phyloP scores from a whole-genome alignment of 2,888 invertebrate genomes.

The Caenorhabditis panamensis region DNA sequence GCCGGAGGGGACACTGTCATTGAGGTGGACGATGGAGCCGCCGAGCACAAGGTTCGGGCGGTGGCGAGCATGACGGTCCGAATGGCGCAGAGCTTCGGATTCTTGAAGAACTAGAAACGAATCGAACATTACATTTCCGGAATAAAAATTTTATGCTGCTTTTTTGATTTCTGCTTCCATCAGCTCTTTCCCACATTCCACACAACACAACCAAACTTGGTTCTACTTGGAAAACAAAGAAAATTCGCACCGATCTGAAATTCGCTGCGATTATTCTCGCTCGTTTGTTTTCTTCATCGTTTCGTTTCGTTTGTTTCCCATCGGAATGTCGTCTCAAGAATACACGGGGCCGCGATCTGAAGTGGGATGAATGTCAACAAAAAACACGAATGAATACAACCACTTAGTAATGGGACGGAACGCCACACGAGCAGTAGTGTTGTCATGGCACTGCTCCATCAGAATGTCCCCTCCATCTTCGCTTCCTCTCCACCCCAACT shows the following conservation, averaged over 20 bases:
- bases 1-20: slow-evolving; percentile 5
- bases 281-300: background rate
- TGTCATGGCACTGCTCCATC: slow-evolving; percentile 5
- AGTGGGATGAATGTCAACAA: slow-evolving; percentile 11
- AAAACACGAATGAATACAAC: slow-evolving; percentile 13
- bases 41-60: too few species aligned
- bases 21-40: background rate
- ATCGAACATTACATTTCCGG: too few species aligned
- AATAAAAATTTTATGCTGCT: too few species aligned
- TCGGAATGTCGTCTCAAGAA: background rate
- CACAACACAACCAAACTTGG: too few species aligned
- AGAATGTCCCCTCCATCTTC: background rate
- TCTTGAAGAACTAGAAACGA: background rate
- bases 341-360: background rate
- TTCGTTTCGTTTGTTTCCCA: background rate
- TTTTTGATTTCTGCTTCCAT: too few species aligned
- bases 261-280: too few species aligned
- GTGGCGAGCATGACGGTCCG: background rate
- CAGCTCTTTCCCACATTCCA: too few species aligned
- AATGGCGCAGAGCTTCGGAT: background rate
- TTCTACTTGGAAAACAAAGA: too few species aligned
- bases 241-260: too few species aligned
- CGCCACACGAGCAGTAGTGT: background rate
- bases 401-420: slow-evolving; percentile 3
- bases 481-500: background rate